Evolutionary conservation across 2,888 invertebrate species (phyloP).

Genomic region (Rhimphoctona megacephalus): DNA sequence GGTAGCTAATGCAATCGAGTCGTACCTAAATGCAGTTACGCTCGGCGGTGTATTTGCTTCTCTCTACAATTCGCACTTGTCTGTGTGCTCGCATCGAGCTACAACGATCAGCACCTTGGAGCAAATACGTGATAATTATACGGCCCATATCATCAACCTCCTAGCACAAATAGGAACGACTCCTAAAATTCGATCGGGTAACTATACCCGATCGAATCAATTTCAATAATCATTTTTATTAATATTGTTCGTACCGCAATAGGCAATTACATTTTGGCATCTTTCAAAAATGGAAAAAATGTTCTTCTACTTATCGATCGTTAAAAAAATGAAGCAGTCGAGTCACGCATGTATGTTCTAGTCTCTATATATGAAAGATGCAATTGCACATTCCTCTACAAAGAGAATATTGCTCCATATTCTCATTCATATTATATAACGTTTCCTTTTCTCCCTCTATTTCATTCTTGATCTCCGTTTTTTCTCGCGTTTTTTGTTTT

Average conservation of each 20-base stretch:
- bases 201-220: not conserved
- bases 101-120: constrained; percentile 4
- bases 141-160: not conserved
- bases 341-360: too few species aligned
- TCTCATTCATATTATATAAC: not conserved
- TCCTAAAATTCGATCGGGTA: not conserved
- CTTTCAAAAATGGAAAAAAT: not conserved
- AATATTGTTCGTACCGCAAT: not conserved
- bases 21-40: constrained; percentile 40
- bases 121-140: constrained; percentile 22
- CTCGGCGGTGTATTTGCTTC: constrained; percentile 19
- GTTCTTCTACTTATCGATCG: not conserved
- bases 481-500: constrained; percentile 10
- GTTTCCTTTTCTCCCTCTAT: not conserved
- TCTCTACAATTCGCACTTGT: constrained; percentile 4
- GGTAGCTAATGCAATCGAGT: constrained; percentile 49
- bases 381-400: constrained; percentile 21
- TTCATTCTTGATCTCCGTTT: not conserved
- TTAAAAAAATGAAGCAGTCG: too few species aligned
- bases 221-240: not conserved
- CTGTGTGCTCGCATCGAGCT: constrained; percentile 8
- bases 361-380: too few species aligned
- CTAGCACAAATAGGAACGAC: not conserved
- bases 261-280: not conserved
- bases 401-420: constrained; percentile 30